These are phyloP conservation scores for Plemyria rubiginata DNA, from an alignment of 2,888 invertebrate genomes.

Conservation along the genomic window DNA sequence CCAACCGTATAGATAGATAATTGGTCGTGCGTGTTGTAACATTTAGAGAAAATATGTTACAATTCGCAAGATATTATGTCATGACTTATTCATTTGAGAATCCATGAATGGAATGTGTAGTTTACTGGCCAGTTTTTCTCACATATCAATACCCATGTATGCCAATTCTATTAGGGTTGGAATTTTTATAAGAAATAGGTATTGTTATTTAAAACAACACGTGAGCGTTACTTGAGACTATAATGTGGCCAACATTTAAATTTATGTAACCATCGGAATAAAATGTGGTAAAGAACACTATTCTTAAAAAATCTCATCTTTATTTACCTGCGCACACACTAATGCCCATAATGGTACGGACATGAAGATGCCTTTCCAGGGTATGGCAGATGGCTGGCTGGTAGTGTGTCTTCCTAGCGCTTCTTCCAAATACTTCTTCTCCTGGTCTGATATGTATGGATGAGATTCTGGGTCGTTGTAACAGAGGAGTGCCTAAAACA, in stretches of 20 bases:
- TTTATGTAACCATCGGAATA: background rate
- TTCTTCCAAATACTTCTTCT: conserved; percentile 87
- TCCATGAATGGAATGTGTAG: conserved; percentile 29
- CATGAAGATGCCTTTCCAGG: conserved; percentile 89
- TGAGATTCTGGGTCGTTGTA: conserved; percentile 89
- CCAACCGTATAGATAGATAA: conserved; percentile 1
- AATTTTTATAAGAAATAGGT: conserved; percentile 2
- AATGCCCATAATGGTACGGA: conserved; percentile 90
- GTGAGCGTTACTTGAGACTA: background rate
- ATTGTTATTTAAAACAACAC: background rate
- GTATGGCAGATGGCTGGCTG: conserved; percentile 86
- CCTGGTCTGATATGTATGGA: conserved; percentile 89
- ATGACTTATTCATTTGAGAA: conserved; percentile 38
- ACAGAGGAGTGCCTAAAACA: conserved; percentile 83
- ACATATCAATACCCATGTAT: conserved; percentile 19
- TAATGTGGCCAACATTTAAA: background rate
- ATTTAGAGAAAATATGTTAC: conserved; percentile 22
- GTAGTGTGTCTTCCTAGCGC: conserved; percentile 85
- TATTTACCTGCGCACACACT: conserved; percentile 87
- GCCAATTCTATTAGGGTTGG: conserved; percentile 12
- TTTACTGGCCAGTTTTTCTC: conserved; percentile 20
- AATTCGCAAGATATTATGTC: conserved; percentile 30
- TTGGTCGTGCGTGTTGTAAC: conserved; percentile 18
- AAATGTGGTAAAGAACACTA: background rate
- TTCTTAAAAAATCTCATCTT: background rate